Base-by-base conservation (phyloP, 2,113 vertebrate genomes). In the Cottus gobio region DNA sequence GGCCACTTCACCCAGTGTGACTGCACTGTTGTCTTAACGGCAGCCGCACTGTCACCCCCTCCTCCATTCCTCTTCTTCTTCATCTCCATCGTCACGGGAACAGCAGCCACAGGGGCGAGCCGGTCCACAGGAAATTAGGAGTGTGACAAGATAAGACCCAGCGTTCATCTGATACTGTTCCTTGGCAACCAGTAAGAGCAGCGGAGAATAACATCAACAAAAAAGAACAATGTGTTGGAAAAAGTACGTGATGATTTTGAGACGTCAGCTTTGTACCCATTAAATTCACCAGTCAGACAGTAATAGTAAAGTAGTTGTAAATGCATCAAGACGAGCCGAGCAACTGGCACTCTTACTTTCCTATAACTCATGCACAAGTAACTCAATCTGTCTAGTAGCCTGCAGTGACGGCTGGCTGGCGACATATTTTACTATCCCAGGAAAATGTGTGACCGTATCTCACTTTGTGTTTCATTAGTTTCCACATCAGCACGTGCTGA, bases 61-160 rank as follows among this genome's bases (percentile, higher is more conserved):
- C 34, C 16, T 9, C 16, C 50, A 28, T 13, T 42, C 57, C 37
- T 7, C 9, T 15, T 46, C 54, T 11, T 46, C 83, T 39, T 28
- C 77, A 77, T 77, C 83, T 89, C 87, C 82, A 77, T 80, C 87
- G 84, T 85, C 85, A 84, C 80, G 78, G 88, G 87, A 91, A 71
- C 92, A 83, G 91, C 88, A 91, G 91, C 88, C 87, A 91, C 92
- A 79, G 75, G 90, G 89, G 85, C 84, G 76, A 91, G 87, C 37
- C 1, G 34, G 82, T 78, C 92, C 76, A 88, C 93, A 94, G 94
- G 95, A 95, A 94, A 95, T 95, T 93, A 93, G 90, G 84, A 90
- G 83, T 85, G 91, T 92, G 92, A 94, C 91, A 85, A 92, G 92
- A 95, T 94, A 95, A 94, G 87, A 86, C 74, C 71, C 79, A 69